A percentile compares a stretch with the other conserved stretches of the same genome.
Evolutionary conservation across 1,140 invertebrate genomes (phyloP).

Genomic region (Rhynchophorus ferrugineus): DNA sequence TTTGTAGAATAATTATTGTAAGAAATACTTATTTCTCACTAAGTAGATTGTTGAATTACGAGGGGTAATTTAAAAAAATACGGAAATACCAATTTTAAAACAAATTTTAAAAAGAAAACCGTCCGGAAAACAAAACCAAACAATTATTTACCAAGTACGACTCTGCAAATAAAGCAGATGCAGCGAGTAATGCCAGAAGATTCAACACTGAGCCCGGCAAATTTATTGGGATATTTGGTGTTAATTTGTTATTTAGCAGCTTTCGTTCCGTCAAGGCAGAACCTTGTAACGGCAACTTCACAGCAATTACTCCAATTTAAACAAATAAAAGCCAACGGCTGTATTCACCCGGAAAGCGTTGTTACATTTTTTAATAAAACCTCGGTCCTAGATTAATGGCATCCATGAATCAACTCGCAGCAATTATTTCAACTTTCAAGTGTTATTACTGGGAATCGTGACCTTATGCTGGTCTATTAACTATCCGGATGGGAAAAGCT

Average conservation of each 20-base stretch:
- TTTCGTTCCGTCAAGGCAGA: background rate
- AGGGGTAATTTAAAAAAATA: too few species aligned
- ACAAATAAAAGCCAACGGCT: background rate
- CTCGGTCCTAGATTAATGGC: background rate
- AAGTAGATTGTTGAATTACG: too few species aligned
- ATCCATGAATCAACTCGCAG: background rate
- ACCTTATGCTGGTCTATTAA: background rate
- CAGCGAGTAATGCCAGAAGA: too few species aligned
- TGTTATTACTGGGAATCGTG: background rate
- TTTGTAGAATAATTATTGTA: too few species aligned
- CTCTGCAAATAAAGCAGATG: too few species aligned
- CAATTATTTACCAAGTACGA: too few species aligned
- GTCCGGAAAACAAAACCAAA: too few species aligned
- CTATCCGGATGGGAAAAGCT: background rate
- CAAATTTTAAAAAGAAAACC: too few species aligned
- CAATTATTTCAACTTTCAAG: background rate
- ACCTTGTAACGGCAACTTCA: background rate
- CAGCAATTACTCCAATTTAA: background rate
- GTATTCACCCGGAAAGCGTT: background rate
- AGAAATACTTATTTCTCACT: too few species aligned
- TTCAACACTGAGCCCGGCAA: too few species aligned
- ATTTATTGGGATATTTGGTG: too few species aligned
- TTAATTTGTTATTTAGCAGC: background rate
- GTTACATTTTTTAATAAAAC: background rate
- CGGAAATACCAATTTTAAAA: too few species aligned